A percentile compares a stretch with the other conserved stretches of the same genome.
Evolutionary conservation across 2,113 vertebrate genomes (phyloP).

Genomic region (Sialia sialis): DNA sequence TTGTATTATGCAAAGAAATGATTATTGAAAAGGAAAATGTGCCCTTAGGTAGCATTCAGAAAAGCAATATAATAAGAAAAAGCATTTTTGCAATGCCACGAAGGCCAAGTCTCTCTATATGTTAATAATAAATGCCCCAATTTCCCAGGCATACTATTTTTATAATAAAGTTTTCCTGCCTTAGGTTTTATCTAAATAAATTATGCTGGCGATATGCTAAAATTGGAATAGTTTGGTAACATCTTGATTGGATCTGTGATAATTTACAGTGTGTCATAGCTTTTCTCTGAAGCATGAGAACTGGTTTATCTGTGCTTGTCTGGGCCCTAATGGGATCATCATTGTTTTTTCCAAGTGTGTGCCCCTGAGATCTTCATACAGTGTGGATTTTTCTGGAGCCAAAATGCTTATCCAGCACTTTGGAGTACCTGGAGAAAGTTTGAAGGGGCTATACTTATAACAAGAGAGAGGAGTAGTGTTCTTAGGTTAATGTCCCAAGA

Average conservation of each 20-base stretch:
- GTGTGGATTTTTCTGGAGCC: fast-evolving
- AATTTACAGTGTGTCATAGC: background rate
- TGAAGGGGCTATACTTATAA: background rate
- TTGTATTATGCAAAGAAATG: background rate
- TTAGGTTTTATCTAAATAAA: background rate
- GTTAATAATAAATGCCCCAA: background rate
- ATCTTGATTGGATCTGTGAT: background rate
- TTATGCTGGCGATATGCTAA: background rate
- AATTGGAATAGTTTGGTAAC: background rate
- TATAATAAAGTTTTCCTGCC: background rate
- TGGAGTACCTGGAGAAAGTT: background rate
- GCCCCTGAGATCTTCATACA: background rate
- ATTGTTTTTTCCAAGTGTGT: background rate
- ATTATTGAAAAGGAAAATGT: background rate
- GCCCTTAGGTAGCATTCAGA: background rate
- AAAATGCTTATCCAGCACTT: background rate
- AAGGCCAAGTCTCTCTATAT: background rate
- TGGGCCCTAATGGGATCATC: background rate
- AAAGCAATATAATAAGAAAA: background rate
- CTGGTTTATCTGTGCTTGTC: background rate
- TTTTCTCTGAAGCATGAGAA: background rate
- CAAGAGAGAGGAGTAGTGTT: background rate
- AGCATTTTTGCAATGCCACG: background rate
- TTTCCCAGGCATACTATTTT: background rate
- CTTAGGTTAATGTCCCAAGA: background rate